phyloP scores from a whole-genome alignment of 2,113 vertebrate genomes.

The Pangasianodon gigas region DNA sequence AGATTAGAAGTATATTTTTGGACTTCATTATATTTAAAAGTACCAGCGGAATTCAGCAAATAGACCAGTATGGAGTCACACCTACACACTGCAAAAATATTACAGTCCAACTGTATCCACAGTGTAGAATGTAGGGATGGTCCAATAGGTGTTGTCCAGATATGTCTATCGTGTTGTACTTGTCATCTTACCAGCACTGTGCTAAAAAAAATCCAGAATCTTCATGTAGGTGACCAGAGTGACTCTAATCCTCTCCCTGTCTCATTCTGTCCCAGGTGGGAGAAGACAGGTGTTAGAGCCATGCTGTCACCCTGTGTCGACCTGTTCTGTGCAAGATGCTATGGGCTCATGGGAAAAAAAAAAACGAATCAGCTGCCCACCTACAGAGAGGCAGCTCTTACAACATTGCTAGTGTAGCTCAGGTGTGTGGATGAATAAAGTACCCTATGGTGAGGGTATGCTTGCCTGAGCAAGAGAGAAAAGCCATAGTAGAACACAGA shows the following conservation, averaged over 20 bases:
- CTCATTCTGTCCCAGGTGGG: conserved; percentile 48
- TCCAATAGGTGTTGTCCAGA: conserved; percentile 42
- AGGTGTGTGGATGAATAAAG: conserved; percentile 53
- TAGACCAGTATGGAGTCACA: not conserved
- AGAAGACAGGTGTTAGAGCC: conserved; percentile 51
- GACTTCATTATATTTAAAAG: conserved; percentile 13
- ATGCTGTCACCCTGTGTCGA: conserved; percentile 46
- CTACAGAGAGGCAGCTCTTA: conserved; percentile 25
- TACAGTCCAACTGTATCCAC: conserved; percentile 17
- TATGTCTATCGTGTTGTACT: conserved; percentile 36
- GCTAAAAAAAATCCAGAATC: conserved; percentile 25
- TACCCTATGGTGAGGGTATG: conserved; percentile 53
- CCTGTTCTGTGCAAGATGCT: conserved; percentile 23
- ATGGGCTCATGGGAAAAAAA: conserved; percentile 22
- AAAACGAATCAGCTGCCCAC: conserved; percentile 27
- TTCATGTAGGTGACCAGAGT: conserved; percentile 46
- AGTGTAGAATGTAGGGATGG: conserved; percentile 31
- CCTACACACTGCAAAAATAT: conserved; percentile 1
- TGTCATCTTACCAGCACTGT: conserved; percentile 35
- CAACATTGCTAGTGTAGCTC: conserved; percentile 20
- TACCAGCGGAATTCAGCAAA: not conserved
- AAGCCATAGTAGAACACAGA: not conserved
- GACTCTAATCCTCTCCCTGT: conserved; percentile 46
- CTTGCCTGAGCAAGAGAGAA: conserved; percentile 54
- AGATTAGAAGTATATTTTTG: not conserved